Percentiles rank a stretch among this genome's conserved stretches.
phyloP scores from a whole-genome alignment of 2,113 vertebrate species.

The Halcyon malimbica region DNA sequence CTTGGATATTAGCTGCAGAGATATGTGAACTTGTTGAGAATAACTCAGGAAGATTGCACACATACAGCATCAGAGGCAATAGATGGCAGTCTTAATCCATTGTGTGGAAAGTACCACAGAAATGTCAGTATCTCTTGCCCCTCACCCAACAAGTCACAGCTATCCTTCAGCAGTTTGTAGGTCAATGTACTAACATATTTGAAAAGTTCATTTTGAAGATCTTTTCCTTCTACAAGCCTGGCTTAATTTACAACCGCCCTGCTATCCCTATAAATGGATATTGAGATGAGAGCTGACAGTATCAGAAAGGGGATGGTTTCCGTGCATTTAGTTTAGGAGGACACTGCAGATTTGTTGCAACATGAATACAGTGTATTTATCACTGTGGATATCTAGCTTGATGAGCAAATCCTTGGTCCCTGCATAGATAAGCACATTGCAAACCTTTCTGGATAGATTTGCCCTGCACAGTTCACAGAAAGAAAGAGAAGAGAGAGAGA shows the following conservation, averaged over 20 bases:
- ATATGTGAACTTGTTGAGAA: background rate
- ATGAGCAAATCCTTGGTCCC: background rate
- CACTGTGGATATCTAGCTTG: background rate
- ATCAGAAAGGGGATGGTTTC: background rate
- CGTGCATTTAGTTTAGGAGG: background rate
- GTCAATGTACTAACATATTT: conserved; percentile 11
- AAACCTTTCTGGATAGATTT: background rate
- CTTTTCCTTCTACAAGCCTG: background rate
- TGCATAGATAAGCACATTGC: background rate
- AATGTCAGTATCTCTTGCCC: background rate
- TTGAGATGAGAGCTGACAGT: background rate
- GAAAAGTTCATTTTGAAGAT: conserved; percentile 32
- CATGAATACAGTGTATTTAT: background rate
- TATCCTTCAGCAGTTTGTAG: conserved; percentile 15
- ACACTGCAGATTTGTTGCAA: background rate
- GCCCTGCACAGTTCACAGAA: background rate
- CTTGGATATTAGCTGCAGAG: background rate
- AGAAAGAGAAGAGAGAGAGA: background rate
- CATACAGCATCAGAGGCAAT: background rate
- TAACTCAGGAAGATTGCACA: background rate
- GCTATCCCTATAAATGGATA: background rate
- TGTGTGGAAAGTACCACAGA: background rate
- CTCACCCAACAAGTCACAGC: background rate
- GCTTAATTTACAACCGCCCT: background rate
- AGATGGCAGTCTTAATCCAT: conserved; percentile 56